Base-by-base conservation (phyloP, 1,140 invertebrate species). In the Macrostomum lignano region DNA sequence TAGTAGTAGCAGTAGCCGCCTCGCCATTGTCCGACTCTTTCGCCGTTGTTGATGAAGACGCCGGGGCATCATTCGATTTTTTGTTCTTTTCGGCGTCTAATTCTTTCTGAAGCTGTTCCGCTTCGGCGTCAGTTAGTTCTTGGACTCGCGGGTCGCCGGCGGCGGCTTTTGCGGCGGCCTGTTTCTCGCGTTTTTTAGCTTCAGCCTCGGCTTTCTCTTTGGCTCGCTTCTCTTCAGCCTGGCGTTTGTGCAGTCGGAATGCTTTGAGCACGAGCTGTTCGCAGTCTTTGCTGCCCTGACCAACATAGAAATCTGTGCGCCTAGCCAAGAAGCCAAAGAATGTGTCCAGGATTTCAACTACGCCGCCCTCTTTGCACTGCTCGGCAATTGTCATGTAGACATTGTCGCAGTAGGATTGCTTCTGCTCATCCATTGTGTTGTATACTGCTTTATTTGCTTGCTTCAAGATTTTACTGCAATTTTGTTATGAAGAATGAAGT, bases 251-350 rank as follows among this genome's bases (percentile, higher is more conserved):
- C n/a, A n/a, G n/a, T n/a, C n/a, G n/a, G n/a, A n/a, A n/a, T n/a
- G n/a, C n/a, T n/a, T n/a, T n/a, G n/a, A n/a, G n/a, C n/a, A n/a
- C n/a, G n/a, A n/a, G n/a, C n/a, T n/a, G n/a, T n/a, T n/a, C n/a
- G n/a, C n/a, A n/a, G n/a, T n/a, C n/a, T n/a, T n/a, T n/a, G n/a
- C n/a, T n/a, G n/a, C n/a, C n/a, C n/a, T n/a, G n/a, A 4, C 14
- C 32, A 17, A n/a, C n/a, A 21, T 33, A 33, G 20, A 33, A 33
- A 11, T 33, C 32, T 5, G 32, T 33, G 4, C 32, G 5, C 15
- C 32, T 25, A 31, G 11, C 32, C 3, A 33, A n/a, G 26, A 33
- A 33, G 5, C 32, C 19, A 20, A 33, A 33, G 19, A 33, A 20
- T 17, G 14, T 11, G 26, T 33, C 19, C 14, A 33, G 10, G 26